Percentiles rank a stretch among this genome's conserved stretches.
Evolutionary conservation across 2,797 vertebrate genomes (phyloP).

Genomic region (Heteromormyrus szaboi): DNA sequence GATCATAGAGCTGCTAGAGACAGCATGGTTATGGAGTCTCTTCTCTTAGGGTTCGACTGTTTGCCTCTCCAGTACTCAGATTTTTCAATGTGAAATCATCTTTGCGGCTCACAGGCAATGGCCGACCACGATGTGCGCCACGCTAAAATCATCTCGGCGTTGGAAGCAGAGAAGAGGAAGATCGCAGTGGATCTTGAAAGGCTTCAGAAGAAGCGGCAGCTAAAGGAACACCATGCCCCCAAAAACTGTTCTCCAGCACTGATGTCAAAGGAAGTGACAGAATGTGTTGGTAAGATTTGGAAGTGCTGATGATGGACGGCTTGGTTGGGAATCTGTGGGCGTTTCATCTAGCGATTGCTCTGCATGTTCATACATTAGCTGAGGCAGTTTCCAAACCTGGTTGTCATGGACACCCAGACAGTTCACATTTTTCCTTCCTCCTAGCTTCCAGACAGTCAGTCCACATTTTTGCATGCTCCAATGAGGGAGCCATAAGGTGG

Average conservation of each 20-base stretch:
- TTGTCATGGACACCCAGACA: neutral
- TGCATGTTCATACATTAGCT: neutral
- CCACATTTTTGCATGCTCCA: neutral
- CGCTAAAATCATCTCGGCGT: slow-evolving; percentile 80
- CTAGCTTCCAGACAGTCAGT: neutral
- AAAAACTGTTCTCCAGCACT: neutral
- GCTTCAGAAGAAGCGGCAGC: slow-evolving; percentile 56
- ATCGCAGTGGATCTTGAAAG: slow-evolving; percentile 75
- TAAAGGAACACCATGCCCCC: slow-evolving; percentile 44
- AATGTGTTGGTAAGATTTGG: neutral
- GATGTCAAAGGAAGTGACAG: neutral
- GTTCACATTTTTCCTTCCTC: neutral
- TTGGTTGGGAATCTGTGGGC: neutral
- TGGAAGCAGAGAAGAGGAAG: slow-evolving; percentile 88
- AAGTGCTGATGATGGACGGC: neutral
- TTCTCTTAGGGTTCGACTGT: neutral
- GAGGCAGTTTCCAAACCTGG: neutral
- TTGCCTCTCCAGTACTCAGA: neutral
- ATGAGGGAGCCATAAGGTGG: neutral
- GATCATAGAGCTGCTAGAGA: neutral
- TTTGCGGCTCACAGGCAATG: slow-evolving; percentile 63
- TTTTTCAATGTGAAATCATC: slow-evolving; percentile 9
- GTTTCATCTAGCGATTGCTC: neutral
- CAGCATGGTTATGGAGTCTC: neutral
- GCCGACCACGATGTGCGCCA: slow-evolving; percentile 77